phyloP scores from a whole-genome alignment of 2,888 invertebrate species.

The Epinotia nisella region DNA sequence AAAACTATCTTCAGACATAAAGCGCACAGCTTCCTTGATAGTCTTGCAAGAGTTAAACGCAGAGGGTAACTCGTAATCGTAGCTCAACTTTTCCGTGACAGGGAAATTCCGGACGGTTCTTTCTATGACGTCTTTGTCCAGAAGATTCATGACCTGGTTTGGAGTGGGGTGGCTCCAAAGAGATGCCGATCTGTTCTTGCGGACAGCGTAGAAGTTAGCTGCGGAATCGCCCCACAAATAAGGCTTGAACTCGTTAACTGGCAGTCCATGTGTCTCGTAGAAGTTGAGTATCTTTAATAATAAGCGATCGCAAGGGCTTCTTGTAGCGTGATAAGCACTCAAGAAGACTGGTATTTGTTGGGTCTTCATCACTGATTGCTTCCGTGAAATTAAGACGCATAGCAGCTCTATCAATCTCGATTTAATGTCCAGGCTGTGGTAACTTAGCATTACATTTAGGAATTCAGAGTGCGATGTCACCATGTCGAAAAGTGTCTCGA shows the following conservation, averaged over 20 bases:
- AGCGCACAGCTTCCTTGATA: slow-evolving; percentile 53
- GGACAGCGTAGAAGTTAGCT: slow-evolving; percentile 89
- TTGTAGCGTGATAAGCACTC: slow-evolving; percentile 91
- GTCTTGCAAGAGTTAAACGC: slow-evolving; percentile 50
- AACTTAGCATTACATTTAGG: slow-evolving; percentile 87
- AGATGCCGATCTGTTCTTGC: slow-evolving; percentile 80
- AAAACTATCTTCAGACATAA: slow-evolving; percentile 58
- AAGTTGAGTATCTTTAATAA: slow-evolving; percentile 87
- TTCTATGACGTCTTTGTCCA: slow-evolving; percentile 86
- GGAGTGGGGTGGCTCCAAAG: slow-evolving; percentile 89
- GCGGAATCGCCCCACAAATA: slow-evolving; percentile 94
- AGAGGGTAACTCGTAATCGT: slow-evolving; percentile 67
- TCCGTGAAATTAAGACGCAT: slow-evolving; percentile 85
- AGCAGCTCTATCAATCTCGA: slow-evolving; percentile 87
- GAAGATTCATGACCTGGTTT: slow-evolving; percentile 88
- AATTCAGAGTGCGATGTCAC: slow-evolving; percentile 91
- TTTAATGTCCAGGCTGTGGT: slow-evolving; percentile 79
- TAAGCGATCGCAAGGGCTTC: slow-evolving; percentile 88
- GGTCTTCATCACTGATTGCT: slow-evolving; percentile 86
- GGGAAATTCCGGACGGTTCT: slow-evolving; percentile 90
- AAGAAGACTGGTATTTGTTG: slow-evolving; percentile 90
- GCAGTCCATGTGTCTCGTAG: slow-evolving; percentile 88
- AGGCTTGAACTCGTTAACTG: slow-evolving; percentile 88
- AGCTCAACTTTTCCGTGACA: slow-evolving; percentile 84
- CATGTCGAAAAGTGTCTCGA: slow-evolving; percentile 88